These are phyloP conservation scores for Agelastica alni DNA, from an alignment of 2,888 invertebrate genomes.

Conservation along the genomic window DNA sequence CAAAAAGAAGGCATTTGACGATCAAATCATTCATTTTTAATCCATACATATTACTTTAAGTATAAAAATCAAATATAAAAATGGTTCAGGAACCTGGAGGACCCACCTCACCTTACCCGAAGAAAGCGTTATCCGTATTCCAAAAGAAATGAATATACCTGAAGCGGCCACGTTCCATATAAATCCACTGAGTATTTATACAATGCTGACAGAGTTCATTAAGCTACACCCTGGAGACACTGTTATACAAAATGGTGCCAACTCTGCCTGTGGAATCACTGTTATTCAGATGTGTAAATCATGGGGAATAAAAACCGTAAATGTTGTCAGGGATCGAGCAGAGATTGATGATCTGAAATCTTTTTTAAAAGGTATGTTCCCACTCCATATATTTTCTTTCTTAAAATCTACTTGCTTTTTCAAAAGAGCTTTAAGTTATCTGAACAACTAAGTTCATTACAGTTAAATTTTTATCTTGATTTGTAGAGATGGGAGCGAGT, in stretches of 20 bases:
- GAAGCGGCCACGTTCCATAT: constrained; percentile 91
- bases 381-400: too few species aligned
- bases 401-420: too few species aligned
- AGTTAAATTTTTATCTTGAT: not conserved
- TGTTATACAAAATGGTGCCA: constrained; percentile 95
- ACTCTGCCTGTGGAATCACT: constrained; percentile 91
- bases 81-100: constrained; percentile 87
- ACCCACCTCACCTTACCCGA: constrained; percentile 62
- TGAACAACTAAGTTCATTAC: too few species aligned
- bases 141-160: constrained; percentile 69
- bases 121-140: constrained; percentile 69
- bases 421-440: too few species aligned
- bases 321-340: constrained; percentile 81
- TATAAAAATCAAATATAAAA: too few species aligned
- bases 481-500: constrained; percentile 68
- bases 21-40: too few species aligned
- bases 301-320: constrained; percentile 80
- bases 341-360: constrained; percentile 68
- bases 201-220: constrained; percentile 92
- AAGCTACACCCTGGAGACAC: constrained; percentile 73
- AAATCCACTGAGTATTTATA: constrained; percentile 95
- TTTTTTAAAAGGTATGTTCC: constrained; percentile 60
- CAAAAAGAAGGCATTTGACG: too few species aligned
- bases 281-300: constrained; percentile 87
- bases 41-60: too few species aligned